A percentile compares a stretch with the other conserved stretches of the same genome.
Conservation (phyloP, 2,113 vertebrate species). For the Puma concolor region DNA sequence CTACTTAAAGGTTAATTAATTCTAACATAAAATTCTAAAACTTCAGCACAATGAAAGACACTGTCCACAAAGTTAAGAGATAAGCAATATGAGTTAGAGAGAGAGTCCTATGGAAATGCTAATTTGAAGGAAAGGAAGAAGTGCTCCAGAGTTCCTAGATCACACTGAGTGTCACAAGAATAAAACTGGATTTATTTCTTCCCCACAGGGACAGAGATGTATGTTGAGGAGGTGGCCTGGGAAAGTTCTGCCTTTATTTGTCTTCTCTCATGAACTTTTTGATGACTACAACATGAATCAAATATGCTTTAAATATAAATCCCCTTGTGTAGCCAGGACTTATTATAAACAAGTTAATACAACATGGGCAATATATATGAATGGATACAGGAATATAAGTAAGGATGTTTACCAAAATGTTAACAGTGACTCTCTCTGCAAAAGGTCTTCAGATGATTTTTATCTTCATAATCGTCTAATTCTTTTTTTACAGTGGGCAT, state of each 20-base stretch:
- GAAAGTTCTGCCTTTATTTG: neutral
- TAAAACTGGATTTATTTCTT: neutral
- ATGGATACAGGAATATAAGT: neutral
- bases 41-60: neutral
- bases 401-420: neutral
- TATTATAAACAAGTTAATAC: neutral
- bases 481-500: neutral
- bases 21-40: neutral
- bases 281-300: neutral
- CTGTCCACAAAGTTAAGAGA: neutral
- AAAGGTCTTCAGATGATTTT: neutral
- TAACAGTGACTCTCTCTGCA: neutral
- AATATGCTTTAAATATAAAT: neutral
- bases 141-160: neutral
- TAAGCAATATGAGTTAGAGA: neutral
- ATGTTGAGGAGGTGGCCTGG: neutral
- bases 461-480: neutral
- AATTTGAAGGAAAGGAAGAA: neutral
- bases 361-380: neutral
- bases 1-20: too few species aligned
- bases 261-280: slow-evolving; percentile 13
- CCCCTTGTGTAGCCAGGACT: neutral
- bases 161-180: neutral
- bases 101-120: neutral
- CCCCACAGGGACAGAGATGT: neutral